Conservation (phyloP, 2,113 vertebrate genomes). For the Cyphomyrus plagiostoma region DNA sequence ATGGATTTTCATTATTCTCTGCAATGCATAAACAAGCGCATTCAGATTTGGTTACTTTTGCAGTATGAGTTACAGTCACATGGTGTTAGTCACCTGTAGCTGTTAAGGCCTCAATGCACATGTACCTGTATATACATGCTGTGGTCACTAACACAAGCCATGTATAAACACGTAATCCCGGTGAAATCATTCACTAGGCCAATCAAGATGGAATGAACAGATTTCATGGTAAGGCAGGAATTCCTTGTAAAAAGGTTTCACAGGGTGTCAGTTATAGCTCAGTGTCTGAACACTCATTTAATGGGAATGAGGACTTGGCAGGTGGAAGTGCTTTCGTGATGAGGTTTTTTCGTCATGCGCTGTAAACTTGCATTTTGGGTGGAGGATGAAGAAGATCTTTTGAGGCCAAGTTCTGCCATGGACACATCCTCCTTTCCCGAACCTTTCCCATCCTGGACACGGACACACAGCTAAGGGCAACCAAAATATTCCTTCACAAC, state of each 20-base stretch:
- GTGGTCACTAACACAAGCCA: background rate
- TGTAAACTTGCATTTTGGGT: background rate
- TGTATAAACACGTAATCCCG: background rate
- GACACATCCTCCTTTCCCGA: background rate
- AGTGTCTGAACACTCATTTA: conserved; percentile 7
- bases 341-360: background rate
- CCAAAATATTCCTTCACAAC: background rate
- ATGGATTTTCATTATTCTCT: background rate
- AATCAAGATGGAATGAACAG: background rate
- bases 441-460: background rate
- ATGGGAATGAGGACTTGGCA: background rate
- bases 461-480: background rate
- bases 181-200: background rate
- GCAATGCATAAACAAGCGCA: background rate
- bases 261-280: background rate
- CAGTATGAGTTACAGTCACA: background rate
- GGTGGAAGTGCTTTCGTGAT: background rate
- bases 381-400: background rate
- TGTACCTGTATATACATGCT: background rate
- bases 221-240: background rate
- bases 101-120: background rate
- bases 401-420: background rate
- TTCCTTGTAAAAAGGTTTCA: background rate
- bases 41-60: background rate
- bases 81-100: background rate